Conservation (phyloP, 2,888 invertebrate species). For the Dendrolimus houi region DNA sequence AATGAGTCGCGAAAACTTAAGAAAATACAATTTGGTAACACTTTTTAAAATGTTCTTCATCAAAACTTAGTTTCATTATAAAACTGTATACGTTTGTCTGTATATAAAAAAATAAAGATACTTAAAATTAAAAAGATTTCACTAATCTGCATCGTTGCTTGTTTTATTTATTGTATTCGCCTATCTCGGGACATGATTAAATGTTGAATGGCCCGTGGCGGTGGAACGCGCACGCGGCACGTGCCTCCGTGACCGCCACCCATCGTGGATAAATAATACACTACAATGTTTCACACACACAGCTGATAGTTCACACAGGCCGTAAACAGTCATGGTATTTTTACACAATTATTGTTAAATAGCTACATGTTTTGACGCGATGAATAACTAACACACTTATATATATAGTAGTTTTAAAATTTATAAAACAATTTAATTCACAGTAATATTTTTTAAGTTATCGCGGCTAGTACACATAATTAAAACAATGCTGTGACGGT, state of each 20-base stretch:
- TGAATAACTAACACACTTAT: background rate
- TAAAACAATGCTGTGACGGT: too few relatives aligned
- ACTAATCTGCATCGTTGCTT: too few relatives aligned
- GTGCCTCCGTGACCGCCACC: conserved; percentile 33
- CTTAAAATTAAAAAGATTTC: too few relatives aligned
- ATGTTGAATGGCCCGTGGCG: conserved; percentile 34
- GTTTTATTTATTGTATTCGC: background rate
- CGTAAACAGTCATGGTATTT: conserved; percentile 28
- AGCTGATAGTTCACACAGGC: conserved; percentile 35
- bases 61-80: too few relatives aligned
- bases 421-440: background rate
- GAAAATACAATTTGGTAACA: too few relatives aligned
- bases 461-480: too few relatives aligned
- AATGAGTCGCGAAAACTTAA: too few relatives aligned
- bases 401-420: background rate
- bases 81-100: too few relatives aligned
- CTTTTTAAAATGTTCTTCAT: too few relatives aligned
- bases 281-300: conserved; percentile 23
- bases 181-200: conserved; percentile 24
- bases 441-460: too few relatives aligned
- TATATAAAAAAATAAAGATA: too few relatives aligned
- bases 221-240: conserved; percentile 19
- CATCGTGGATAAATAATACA: conserved; percentile 42
- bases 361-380: background rate
- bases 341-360: conserved; percentile 10